A percentile compares a stretch with the other conserved stretches of the same genome.
Evolutionary conservation across 2,888 invertebrate genomes (phyloP).

Genomic region (Mycalesis mineus): DNA sequence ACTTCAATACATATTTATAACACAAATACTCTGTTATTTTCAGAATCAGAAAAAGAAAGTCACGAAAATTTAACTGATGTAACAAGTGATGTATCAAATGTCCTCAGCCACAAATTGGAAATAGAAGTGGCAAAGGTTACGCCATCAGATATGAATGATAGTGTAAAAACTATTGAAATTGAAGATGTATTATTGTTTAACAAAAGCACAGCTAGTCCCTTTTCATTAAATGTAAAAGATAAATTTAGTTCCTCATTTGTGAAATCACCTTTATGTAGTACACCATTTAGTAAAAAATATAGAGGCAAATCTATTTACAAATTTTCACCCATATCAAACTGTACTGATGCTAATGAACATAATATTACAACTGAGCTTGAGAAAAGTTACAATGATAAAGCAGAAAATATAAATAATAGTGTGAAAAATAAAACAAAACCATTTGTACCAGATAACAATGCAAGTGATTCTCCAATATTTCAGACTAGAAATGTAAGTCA

Average conservation of each 20-base stretch:
- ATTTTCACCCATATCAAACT: conserved; percentile 57
- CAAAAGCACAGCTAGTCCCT: conserved; percentile 24
- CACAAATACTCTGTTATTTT: conserved; percentile 26
- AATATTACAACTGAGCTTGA: conserved; percentile 23
- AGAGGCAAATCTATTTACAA: conserved; percentile 63
- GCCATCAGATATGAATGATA: conserved; percentile 46
- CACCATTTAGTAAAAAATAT: conserved; percentile 61
- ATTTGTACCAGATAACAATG: not conserved
- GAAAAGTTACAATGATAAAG: conserved; percentile 19
- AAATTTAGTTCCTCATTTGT: conserved; percentile 39
- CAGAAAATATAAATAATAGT: not conserved
- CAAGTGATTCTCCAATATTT: conserved; percentile 11
- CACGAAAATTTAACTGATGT: conserved; percentile 20
- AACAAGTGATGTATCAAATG: conserved; percentile 46
- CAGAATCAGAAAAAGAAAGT: conserved; percentile 67
- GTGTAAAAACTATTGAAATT: conserved; percentile 52
- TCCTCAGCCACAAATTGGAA: conserved; percentile 50
- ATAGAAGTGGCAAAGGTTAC: conserved; percentile 45
- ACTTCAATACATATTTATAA: no score
- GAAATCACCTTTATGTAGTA: conserved; percentile 60
- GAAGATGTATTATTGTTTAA: conserved; percentile 50
- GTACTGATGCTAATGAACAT: conserved; percentile 35
- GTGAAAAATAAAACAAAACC: not conserved
- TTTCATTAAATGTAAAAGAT: conserved; percentile 30
- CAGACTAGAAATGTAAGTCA: not conserved